Evolutionary conservation across 2,888 invertebrate genomes (phyloP), one percentile per base, ranked within the genome.

Genomic region (Zhengitettix transpicula): DNA sequence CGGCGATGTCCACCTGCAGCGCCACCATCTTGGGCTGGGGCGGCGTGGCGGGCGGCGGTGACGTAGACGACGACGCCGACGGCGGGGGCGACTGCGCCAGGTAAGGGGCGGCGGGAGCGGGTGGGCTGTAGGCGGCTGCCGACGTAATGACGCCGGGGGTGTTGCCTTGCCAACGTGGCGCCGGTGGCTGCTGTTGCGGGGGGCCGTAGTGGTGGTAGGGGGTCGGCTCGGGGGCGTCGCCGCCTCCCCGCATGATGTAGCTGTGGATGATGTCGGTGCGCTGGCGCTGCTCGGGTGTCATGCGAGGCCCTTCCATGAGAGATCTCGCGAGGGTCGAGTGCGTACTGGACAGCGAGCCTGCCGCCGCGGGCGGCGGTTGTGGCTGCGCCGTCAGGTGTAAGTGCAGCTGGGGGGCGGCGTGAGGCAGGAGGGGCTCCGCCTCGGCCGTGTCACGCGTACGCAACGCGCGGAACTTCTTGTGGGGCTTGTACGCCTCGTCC

Each of bases 401-500:
- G 54, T 77, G 78, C 68, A 78, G 77, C 65, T 67, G 68, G 69
- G 70, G 65, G 60, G 65, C 41, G 40, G 40, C 55, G 63, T 77
- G 74, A 66, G 74, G 73, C 67, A 68, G 69, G 70, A 65, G 60
- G 65, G 83, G 81, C 68, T 84, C 84, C 2, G 88, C 87, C 69
- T 89, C 89, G 53, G 86, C 87, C 1, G 84, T 83, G 70, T 90
- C 89, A 67, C 89, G 87, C 64, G 74, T 73, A 40, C 89, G 78
- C 71, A 90, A 77, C 2, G 90, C 90, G 54, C 94, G 84, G 81
- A 94, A 94, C 74, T 94, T 94, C 75, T 94, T 94, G 78, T 94
- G 94, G 63, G 93, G 93, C 72, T 93, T 91, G 77, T 94, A 94
- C 15, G 92, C 92, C 74, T 92, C 93, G 72, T 93, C 92, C 92